Conservation (phyloP, 2,113 vertebrate species). For the Vanacampus margaritifer region DNA sequence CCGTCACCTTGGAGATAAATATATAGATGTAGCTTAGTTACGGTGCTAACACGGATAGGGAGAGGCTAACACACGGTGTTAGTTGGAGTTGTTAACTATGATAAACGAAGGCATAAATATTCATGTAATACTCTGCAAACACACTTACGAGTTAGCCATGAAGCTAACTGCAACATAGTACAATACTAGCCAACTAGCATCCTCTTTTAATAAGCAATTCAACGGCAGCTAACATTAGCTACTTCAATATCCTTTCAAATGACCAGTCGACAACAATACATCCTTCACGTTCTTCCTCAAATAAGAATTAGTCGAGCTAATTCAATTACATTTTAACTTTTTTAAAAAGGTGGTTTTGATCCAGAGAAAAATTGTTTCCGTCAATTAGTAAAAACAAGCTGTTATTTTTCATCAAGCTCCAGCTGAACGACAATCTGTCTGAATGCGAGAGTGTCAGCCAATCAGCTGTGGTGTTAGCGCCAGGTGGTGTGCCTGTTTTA, state of each 20-base stretch:
- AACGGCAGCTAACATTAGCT: constrained; percentile 52
- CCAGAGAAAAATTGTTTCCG: neutral
- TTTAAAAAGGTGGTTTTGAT: neutral
- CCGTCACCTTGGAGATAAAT: constrained; percentile 64
- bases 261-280: neutral
- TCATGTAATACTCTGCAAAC: neutral
- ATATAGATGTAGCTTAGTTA: constrained; percentile 43
- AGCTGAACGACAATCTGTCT: constrained; percentile 41
- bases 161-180: neutral
- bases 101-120: neutral
- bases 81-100: neutral
- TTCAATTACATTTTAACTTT: neutral
- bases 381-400: constrained; percentile 32
- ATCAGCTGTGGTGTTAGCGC: constrained; percentile 41
- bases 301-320: neutral
- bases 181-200: constrained; percentile 23
- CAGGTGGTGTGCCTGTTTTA: constrained; percentile 14
- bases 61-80: constrained; percentile 1
- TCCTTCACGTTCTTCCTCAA: neutral
- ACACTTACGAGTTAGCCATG: neutral
- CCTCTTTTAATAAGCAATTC: constrained; percentile 28
- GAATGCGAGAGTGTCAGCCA: constrained; percentile 43
- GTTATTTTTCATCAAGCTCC: constrained; percentile 25
- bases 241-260: constrained; percentile 33
- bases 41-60: constrained; percentile 39